Conservation (phyloP, 2,113 vertebrate species). For the Spheniscus mendiculus region DNA sequence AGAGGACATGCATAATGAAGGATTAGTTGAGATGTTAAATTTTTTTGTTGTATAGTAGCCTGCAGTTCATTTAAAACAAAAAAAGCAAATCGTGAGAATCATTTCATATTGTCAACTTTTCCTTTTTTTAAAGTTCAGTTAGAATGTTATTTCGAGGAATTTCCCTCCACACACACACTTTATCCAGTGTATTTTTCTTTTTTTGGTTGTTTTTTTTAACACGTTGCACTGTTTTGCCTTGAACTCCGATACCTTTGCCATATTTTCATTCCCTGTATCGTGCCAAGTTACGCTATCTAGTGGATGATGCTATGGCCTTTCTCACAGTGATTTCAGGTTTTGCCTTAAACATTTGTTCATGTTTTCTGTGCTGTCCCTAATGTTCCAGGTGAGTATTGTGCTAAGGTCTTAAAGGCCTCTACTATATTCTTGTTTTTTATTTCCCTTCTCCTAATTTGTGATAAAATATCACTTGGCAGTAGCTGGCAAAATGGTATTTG, state of each 20-base stretch:
- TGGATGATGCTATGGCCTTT: rapidly evolving
- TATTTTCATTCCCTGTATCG: not conserved
- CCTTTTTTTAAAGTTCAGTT: not conserved
- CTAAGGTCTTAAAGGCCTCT: not conserved
- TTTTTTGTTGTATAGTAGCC: not conserved
- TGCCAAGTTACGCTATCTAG: not conserved
- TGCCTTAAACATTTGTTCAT: not conserved
- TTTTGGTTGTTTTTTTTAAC: not conserved
- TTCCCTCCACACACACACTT: not conserved
- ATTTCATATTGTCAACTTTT: not conserved
- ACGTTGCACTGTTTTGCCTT: not conserved
- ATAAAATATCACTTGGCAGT: not conserved
- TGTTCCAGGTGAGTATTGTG: not conserved
- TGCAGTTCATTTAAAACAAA: not conserved
- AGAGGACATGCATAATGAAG: not conserved
- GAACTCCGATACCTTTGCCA: not conserved
- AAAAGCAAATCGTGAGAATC: not conserved
- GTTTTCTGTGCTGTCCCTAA: not conserved
- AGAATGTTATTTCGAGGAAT: not conserved
- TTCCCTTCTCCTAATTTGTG: not conserved
- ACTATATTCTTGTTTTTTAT: not conserved
- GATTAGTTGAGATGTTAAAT: not conserved
- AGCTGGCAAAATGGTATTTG: not conserved
- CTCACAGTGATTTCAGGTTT: not conserved
- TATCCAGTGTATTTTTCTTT: not conserved